These are phyloP conservation scores for Nicator chloris DNA, from an alignment of 2,113 vertebrate species.

Conservation along the genomic window DNA sequence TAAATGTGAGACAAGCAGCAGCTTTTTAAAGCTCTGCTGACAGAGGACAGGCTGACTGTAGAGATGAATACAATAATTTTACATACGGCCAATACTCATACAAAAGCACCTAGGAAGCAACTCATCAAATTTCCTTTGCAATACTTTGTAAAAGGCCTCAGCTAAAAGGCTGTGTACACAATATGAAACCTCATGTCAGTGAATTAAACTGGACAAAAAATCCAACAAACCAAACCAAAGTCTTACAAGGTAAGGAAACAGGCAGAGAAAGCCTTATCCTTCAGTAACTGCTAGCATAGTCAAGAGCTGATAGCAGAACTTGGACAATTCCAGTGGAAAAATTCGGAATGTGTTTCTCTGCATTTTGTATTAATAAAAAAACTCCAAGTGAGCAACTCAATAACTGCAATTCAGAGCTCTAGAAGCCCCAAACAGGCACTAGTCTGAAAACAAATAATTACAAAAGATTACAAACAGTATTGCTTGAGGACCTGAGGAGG, in stretches of 20 bases:
- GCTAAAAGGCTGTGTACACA: not conserved
- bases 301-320: not conserved
- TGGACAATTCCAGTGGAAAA: not conserved
- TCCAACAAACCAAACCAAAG: not conserved
- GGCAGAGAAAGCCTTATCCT: not conserved
- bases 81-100: not conserved
- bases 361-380: not conserved
- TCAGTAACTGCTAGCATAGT: not conserved
- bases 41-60: not conserved
- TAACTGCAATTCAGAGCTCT: not conserved
- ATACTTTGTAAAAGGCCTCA: not conserved
- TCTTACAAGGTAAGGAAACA: not conserved
- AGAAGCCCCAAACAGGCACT: not conserved
- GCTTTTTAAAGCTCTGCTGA: not conserved
- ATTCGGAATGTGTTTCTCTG: not conserved
- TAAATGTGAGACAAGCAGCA: not conserved
- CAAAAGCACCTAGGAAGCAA: not conserved
- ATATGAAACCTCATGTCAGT: not conserved
- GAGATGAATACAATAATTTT: not conserved
- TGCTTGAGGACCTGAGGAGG: not conserved
- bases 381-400: not conserved
- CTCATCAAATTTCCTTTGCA: not conserved
- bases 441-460: constrained; percentile 34
- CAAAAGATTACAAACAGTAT: not conserved
- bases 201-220: not conserved